phyloP scores from a whole-genome alignment of 1,140 invertebrate genomes.

The Trichomalopsis sarcophagae region DNA sequence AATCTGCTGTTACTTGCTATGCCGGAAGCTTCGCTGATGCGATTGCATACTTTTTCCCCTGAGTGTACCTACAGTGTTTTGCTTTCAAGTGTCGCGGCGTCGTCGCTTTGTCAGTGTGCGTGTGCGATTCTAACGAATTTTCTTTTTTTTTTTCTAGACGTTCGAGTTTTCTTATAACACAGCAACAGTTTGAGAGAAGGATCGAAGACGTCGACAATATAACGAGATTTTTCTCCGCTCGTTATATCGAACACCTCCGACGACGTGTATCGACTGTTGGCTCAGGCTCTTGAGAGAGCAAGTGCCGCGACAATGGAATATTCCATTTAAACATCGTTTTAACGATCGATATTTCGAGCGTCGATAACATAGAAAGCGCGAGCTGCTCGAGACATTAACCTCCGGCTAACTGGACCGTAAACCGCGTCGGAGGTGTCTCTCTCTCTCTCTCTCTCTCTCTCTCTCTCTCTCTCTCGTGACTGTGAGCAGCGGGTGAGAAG shows the following conservation, averaged over 20 bases:
- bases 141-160: too few relatives aligned
- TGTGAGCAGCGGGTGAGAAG: background rate
- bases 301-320: background rate
- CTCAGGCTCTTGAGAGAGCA: background rate
- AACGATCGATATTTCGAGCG: background rate
- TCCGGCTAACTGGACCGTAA: background rate
- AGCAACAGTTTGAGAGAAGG: too few relatives aligned
- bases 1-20: background rate
- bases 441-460: too few relatives aligned
- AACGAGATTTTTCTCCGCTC: conserved; percentile 19
- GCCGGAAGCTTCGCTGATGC: background rate
- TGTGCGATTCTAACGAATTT: background rate
- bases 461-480: background rate
- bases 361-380: background rate
- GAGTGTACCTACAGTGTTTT: background rate
- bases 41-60: too few relatives aligned
- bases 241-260: background rate
- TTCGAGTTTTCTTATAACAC: too few relatives aligned
- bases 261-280: conserved; percentile 9
- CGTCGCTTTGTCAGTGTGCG: background rate
- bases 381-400: conserved; percentile 8
- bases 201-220: background rate
- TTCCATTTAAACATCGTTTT: background rate
- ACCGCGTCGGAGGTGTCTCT: background rate
- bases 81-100: background rate